Percentiles rank a stretch among this genome's conserved stretches.
These are phyloP conservation scores for Trichomalopsis sarcophagae DNA, from an alignment of 1,140 invertebrate species.

Conservation along the genomic window DNA sequence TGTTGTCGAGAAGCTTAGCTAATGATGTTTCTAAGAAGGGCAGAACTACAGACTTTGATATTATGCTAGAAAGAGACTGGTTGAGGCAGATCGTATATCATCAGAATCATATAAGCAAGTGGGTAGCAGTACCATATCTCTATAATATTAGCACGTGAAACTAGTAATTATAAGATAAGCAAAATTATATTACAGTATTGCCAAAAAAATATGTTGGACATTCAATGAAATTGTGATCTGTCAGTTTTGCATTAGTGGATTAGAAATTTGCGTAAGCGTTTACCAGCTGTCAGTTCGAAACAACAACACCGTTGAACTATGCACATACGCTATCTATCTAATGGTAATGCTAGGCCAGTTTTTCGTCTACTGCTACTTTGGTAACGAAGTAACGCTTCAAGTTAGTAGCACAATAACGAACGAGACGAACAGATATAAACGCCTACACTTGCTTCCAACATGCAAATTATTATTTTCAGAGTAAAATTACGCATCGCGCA, in stretches of 20 bases:
- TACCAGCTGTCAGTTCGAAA: background rate
- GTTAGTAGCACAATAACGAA: background rate
- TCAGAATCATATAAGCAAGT: constrained; percentile 28
- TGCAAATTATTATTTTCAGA: background rate
- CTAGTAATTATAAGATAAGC: too few relatives aligned
- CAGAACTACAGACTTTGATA: too few relatives aligned
- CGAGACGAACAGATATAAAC: background rate
- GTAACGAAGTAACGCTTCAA: constrained; percentile 15
- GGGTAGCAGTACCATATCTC: background rate
- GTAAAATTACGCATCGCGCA: background rate
- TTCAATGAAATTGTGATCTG: constrained; percentile 10
- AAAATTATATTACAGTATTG: constrained; percentile 29
- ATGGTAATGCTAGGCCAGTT: constrained; percentile 4
- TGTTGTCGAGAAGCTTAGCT: background rate
- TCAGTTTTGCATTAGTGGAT: constrained; percentile 15
- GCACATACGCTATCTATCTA: background rate
- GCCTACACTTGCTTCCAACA: background rate
- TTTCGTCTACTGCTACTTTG: constrained; percentile 22
- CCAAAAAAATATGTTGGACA: constrained; percentile 2
- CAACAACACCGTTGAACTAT: background rate
- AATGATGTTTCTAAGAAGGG: background rate
- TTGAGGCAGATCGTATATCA: background rate
- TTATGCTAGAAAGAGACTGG: background rate
- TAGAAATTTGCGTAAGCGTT: constrained; percentile 18
- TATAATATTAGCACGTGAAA: background rate